Conservation (phyloP, 2,797 vertebrate genomes). For the Nothura maculosa region DNA sequence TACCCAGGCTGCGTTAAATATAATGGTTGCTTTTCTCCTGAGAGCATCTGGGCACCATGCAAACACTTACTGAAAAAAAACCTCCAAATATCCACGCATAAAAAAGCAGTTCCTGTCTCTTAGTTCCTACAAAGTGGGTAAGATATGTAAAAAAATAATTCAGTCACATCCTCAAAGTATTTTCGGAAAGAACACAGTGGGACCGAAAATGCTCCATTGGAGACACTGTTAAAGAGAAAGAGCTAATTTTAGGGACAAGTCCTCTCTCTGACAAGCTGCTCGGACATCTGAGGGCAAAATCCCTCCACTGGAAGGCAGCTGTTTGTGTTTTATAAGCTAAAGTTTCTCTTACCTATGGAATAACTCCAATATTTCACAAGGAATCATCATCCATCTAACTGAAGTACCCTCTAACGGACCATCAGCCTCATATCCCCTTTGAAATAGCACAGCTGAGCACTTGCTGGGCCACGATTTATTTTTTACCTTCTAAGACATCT, state of each 20-base stretch:
- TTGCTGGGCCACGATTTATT: slow-evolving; percentile 75
- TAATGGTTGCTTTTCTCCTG: slow-evolving; percentile 30
- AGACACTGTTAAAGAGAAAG: slow-evolving; percentile 9
- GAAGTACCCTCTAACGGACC: slow-evolving; percentile 75
- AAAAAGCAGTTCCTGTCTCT: not conserved
- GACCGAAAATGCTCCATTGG: slow-evolving; percentile 8
- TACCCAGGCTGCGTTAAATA: not conserved
- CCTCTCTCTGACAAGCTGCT: slow-evolving; percentile 45
- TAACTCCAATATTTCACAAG: slow-evolving; percentile 72
- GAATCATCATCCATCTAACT: slow-evolving; percentile 77
- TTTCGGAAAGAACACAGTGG: slow-evolving; percentile 32
- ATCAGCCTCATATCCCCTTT: slow-evolving; percentile 76
- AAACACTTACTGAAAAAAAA: not conserved
- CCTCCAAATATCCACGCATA: too few species aligned
- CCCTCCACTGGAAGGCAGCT: slow-evolving; percentile 11
- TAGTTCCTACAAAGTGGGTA: not conserved
- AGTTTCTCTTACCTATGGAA: slow-evolving; percentile 76
- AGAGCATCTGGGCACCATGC: not conserved
- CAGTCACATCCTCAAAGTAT: slow-evolving; percentile 22
- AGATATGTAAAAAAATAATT: slow-evolving; percentile 19
- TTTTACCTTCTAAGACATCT: slow-evolving; percentile 77
- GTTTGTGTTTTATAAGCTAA: slow-evolving; percentile 67
- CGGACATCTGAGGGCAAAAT: slow-evolving; percentile 39
- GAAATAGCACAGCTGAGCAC: slow-evolving; percentile 79
- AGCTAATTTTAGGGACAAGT: slow-evolving; percentile 21